Conservation (phyloP, 2,888 invertebrate species). For the Serrognathus titanus region DNA sequence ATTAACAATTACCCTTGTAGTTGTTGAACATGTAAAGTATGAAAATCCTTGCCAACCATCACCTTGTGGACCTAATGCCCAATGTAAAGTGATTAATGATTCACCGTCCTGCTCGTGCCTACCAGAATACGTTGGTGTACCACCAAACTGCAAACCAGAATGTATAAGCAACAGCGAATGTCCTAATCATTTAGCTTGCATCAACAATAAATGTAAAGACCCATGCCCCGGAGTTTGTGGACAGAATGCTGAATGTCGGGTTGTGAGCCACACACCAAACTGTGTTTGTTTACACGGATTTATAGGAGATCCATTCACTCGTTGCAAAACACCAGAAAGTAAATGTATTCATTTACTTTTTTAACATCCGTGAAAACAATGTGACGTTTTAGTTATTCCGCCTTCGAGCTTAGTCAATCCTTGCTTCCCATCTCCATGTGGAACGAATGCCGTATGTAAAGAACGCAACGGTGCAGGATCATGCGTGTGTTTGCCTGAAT, state of each 20-base stretch:
- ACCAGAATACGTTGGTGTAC: slow-evolving; percentile 66
- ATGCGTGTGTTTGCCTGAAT: slow-evolving; percentile 58
- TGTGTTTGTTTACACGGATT: slow-evolving; percentile 57
- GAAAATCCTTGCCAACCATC: slow-evolving; percentile 56
- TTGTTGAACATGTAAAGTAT: slow-evolving; percentile 26
- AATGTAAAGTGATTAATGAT: slow-evolving; percentile 62
- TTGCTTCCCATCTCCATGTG: slow-evolving; percentile 64
- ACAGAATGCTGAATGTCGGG: slow-evolving; percentile 54
- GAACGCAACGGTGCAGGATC: slow-evolving; percentile 52
- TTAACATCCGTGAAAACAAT: neutral
- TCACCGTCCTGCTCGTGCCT: slow-evolving; percentile 69
- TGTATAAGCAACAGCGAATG: slow-evolving; percentile 73
- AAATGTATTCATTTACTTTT: slow-evolving; percentile 7
- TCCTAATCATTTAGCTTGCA: slow-evolving; percentile 65
- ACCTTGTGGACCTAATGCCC: slow-evolving; percentile 64
- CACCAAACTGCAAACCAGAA: slow-evolving; percentile 74
- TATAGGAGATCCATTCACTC: slow-evolving; percentile 58
- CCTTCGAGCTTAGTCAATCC: slow-evolving; percentile 45
- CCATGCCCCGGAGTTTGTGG: slow-evolving; percentile 61
- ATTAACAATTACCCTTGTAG: slow-evolving; percentile 6
- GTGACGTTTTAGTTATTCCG: slow-evolving; percentile 7
- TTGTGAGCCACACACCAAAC: slow-evolving; percentile 57
- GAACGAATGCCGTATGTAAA: slow-evolving; percentile 60
- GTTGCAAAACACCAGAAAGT: slow-evolving; percentile 38
- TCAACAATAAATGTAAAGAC: slow-evolving; percentile 70